phyloP scores from a whole-genome alignment of 2,888 invertebrate species.

The Acanthosepion pharaonis region DNA sequence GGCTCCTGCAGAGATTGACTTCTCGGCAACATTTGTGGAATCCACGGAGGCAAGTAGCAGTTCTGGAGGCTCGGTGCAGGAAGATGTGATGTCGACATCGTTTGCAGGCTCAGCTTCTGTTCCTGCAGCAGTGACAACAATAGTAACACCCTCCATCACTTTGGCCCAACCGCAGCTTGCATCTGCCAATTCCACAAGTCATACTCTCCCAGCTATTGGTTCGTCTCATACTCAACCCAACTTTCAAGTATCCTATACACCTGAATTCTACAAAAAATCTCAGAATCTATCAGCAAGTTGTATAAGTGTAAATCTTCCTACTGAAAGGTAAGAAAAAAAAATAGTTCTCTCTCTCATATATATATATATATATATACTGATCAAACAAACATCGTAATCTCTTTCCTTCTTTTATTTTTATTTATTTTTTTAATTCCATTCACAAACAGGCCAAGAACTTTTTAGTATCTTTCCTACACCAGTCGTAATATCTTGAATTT shows the following conservation, averaged over 20 bases:
- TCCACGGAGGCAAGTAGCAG: background rate
- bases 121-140: background rate
- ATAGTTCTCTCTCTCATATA: background rate
- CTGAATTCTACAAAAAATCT: conserved; percentile 12
- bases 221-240: conserved; percentile 37
- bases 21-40: background rate
- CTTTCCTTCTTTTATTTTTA: too few species aligned
- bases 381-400: too few species aligned
- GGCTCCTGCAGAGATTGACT: conserved; percentile 41
- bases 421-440: too few species aligned
- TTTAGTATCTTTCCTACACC: too few species aligned
- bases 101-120: background rate
- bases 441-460: too few species aligned
- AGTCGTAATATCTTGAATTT: too few species aligned
- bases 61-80: background rate
- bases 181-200: conserved; percentile 15
- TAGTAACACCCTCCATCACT: background rate
- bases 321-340: conserved; percentile 33
- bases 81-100: conserved; percentile 36
- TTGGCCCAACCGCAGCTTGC: background rate
- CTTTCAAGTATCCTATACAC: conserved; percentile 34
- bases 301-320: conserved; percentile 36
- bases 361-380: background rate
- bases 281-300: conserved; percentile 41
- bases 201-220: conserved; percentile 13